Evolutionary conservation across 2,797 vertebrate species (phyloP).

Genomic region (Phrynocephalus guinanensis): DNA sequence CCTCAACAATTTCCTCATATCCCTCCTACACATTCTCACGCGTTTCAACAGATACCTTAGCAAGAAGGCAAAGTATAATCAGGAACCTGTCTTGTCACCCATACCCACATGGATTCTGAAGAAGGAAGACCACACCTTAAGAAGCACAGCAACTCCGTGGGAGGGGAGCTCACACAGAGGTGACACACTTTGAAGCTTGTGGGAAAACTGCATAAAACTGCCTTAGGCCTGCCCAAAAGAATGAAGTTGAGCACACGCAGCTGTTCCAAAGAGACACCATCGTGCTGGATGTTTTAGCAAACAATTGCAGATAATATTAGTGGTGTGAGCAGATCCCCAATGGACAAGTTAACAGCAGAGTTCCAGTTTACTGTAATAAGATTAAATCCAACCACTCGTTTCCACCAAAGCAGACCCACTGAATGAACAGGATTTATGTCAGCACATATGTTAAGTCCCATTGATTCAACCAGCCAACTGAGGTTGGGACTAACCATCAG

Average conservation of each 20-base stretch:
- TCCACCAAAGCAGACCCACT: too few species aligned
- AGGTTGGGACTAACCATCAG: too few species aligned
- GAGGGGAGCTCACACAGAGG: conserved; percentile 3
- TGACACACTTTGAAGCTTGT: background rate
- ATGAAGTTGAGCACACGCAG: background rate
- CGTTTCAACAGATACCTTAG: background rate
- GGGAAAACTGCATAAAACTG: background rate
- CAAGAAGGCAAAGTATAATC: background rate
- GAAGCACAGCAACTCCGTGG: background rate
- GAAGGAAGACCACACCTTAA: background rate
- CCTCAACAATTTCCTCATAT: background rate
- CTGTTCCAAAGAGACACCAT: background rate
- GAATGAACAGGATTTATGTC: too few species aligned
- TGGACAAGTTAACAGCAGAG: background rate
- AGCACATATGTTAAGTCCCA: background rate
- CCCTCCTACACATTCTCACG: conserved; percentile 12
- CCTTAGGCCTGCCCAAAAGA: background rate
- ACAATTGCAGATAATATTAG: background rate
- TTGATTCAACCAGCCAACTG: background rate
- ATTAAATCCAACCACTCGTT: too few species aligned
- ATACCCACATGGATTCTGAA: background rate
- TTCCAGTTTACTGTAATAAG: background rate
- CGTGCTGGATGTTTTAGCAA: background rate
- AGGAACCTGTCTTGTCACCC: background rate
- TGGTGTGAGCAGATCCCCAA: background rate